Conservation (phyloP, 1,140 invertebrate genomes). For the Cydia pomonella region DNA sequence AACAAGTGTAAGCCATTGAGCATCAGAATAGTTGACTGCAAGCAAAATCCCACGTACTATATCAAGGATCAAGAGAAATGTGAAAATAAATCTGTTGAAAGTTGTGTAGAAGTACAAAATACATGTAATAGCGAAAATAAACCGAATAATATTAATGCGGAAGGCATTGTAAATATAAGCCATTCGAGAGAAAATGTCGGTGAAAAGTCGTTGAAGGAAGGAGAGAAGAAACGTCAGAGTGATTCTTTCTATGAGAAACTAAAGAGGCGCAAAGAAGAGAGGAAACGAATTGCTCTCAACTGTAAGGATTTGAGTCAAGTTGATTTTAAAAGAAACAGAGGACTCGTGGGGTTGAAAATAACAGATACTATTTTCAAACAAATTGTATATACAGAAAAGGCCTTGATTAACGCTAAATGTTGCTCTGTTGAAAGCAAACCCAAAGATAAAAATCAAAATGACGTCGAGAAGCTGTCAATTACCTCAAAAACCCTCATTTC, state of each 20-base stretch:
- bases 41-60: slow-evolving; percentile 47
- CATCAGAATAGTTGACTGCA: slow-evolving; percentile 51
- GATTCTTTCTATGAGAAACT: neutral
- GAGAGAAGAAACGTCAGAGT: neutral
- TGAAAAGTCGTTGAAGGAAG: neutral
- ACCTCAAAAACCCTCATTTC: neutral
- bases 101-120: neutral
- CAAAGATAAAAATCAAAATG: neutral
- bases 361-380: neutral
- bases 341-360: slow-evolving; percentile 45
- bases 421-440: neutral
- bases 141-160: neutral
- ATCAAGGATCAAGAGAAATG: slow-evolving; percentile 35
- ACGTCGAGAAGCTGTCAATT: neutral
- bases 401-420: neutral
- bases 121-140: neutral
- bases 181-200: neutral
- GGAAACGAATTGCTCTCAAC: slow-evolving; percentile 10
- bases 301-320: slow-evolving; percentile 27
- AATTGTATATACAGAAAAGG: neutral
- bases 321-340: slow-evolving; percentile 47
- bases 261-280: slow-evolving; percentile 8
- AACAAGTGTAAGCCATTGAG: slow-evolving; percentile 42
- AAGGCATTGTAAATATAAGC: neutral
- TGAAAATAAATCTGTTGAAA: slow-evolving; percentile 15